A percentile compares a stretch with the other conserved stretches of the same genome.
phyloP scores from a whole-genome alignment of 1,140 invertebrate genomes.

The Acromyrmex heyeri region DNA sequence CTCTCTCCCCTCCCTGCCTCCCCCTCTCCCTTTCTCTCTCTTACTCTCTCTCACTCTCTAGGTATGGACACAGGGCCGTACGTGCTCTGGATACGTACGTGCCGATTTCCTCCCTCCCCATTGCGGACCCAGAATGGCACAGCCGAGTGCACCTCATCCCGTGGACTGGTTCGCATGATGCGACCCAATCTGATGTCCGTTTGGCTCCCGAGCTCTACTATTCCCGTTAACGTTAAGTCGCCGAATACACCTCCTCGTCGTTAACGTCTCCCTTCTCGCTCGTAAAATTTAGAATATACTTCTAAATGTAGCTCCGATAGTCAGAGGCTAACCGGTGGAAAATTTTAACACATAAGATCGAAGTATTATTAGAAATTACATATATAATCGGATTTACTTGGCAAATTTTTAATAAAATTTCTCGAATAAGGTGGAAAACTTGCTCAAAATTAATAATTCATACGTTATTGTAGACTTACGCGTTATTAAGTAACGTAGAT shows the following conservation, averaged over 20 bases:
- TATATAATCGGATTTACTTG: background rate
- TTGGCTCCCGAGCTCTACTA: slow-evolving; percentile 51
- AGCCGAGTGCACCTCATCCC: slow-evolving; percentile 63
- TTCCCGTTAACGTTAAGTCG: slow-evolving; percentile 75
- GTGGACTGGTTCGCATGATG: slow-evolving; percentile 61
- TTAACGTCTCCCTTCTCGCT: background rate
- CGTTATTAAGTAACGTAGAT: background rate
- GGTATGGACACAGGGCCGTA: slow-evolving; percentile 85
- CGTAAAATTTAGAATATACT: background rate
- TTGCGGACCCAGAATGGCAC: slow-evolving; percentile 56
- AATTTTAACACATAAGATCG: background rate
- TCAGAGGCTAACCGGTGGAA: background rate
- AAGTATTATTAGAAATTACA: background rate
- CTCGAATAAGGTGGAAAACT: too few relatives aligned
- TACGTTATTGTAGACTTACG: background rate
- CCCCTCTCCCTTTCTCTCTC: slow-evolving; percentile 7
- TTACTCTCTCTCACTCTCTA: slow-evolving; percentile 65
- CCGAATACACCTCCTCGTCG: slow-evolving; percentile 60
- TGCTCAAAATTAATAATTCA: background rate
- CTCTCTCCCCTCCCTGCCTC: background rate
- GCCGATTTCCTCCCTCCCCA: slow-evolving; percentile 76
- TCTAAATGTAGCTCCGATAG: background rate
- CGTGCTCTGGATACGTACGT: slow-evolving; percentile 84
- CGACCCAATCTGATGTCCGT: slow-evolving; percentile 69
- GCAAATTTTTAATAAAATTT: background rate